These are phyloP conservation scores for Notodromas monacha DNA, from an alignment of 2,888 invertebrate species.

Conservation along the genomic window DNA sequence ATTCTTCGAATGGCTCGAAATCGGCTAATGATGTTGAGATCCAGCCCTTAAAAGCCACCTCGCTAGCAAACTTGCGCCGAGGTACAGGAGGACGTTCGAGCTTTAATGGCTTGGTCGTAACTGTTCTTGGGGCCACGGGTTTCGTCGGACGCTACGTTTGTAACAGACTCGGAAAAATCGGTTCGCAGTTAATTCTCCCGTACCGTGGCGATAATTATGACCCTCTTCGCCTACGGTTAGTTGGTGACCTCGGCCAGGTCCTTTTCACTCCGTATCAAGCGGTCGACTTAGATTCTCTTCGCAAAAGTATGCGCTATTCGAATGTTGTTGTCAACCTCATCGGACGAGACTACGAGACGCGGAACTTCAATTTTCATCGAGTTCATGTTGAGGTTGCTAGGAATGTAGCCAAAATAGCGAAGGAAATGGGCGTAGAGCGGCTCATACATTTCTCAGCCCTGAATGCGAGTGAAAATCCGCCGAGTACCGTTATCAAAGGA, in stretches of 20 bases:
- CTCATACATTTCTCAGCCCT: slow-evolving; percentile 70
- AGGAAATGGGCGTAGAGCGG: slow-evolving; percentile 49
- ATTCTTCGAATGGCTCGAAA: not conserved
- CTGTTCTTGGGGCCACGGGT: slow-evolving; percentile 77
- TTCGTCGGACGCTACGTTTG: slow-evolving; percentile 58
- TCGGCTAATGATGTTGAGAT: not conserved
- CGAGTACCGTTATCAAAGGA: slow-evolving; percentile 25
- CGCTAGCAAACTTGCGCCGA: slow-evolving; percentile 25
- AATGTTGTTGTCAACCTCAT: slow-evolving; percentile 86
- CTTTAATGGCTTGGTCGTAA: slow-evolving; percentile 86
- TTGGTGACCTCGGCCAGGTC: slow-evolving; percentile 82
- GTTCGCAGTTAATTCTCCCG: slow-evolving; percentile 61
- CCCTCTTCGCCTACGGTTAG: slow-evolving; percentile 37
- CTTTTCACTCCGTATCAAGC: too few relatives aligned
- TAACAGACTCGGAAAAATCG: slow-evolving; percentile 57
- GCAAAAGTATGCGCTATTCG: slow-evolving; percentile 54
- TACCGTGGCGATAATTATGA: slow-evolving; percentile 60
- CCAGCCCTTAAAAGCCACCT: slow-evolving; percentile 7
- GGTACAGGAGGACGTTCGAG: slow-evolving; percentile 76
- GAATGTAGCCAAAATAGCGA: slow-evolving; percentile 36
- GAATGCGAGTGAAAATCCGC: slow-evolving; percentile 37
- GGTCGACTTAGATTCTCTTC: too few relatives aligned
- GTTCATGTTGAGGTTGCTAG: slow-evolving; percentile 57
- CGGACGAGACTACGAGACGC: slow-evolving; percentile 68
- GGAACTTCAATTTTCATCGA: slow-evolving; percentile 51